Base-by-base conservation (phyloP, 2,113 vertebrate species). In the Gyps fulvus region DNA sequence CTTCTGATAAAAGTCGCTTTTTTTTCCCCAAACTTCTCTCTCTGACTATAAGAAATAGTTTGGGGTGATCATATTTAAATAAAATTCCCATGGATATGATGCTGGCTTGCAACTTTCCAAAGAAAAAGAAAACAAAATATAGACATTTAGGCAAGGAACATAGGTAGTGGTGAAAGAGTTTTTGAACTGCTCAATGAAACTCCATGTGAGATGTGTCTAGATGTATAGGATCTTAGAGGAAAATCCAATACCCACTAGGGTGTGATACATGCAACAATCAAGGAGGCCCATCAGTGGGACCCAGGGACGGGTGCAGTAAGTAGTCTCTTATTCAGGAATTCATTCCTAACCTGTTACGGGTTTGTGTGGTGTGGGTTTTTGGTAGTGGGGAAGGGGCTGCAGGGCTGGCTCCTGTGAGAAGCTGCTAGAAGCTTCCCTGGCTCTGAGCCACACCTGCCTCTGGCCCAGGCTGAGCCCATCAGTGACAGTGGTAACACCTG, bases 261-360 rank as follows among this genome's bases (percentile, higher is more conserved):
- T 57, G 34, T 23, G 32, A 31, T 50, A 29, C 6, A 34, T 62
- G 17, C n/a, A 86, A 49, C 22, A 52, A 43, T 49, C 23, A 40
- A 93, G 57, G 38, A 62, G 6, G 13, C 19, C 29, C 1, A 1
- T 20, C 42, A 55, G 22, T 29, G 10, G 19, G 29, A 61, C 29
- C 10, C 58, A 73, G 17, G 0, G 1, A 22, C 1, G 2, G 47
- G 9, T 52, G 38, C 32, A 26, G 7, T 36, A 59, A 78, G 38
- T n/a, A 20, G 2, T 52, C 11, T 66, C 11, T 81, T 65, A 2
- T 50, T 89, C 79, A 85, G n/a, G 32, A 77, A 45, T 67, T 54
- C 43, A 57, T 47, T 6, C 36, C 6, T 26, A 52, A 26, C 50
- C 50, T 52, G 50, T 52, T 52, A 52, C 4, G 14, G 14, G 50